Percentiles rank a stretch among this genome's conserved stretches.
phyloP scores from a whole-genome alignment of 2,888 invertebrate species.

The Drosophila prostipennis region DNA sequence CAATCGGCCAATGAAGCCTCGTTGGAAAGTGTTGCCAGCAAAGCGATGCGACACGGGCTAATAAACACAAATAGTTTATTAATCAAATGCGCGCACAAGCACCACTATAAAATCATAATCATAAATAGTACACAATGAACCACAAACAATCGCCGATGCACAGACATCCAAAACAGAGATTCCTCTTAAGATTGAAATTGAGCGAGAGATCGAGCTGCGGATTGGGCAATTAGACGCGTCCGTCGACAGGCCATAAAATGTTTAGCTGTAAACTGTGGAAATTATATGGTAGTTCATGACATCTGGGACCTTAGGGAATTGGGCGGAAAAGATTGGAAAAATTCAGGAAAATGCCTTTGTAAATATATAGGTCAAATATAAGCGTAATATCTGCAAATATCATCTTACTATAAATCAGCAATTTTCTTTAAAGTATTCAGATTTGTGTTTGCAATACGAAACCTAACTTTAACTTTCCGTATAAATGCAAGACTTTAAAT shows the following conservation, averaged over 20 bases:
- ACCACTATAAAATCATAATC: conserved; percentile 43
- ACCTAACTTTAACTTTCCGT: too few relatives aligned
- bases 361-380: too few relatives aligned
- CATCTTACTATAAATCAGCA: too few relatives aligned
- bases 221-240: conserved; percentile 66
- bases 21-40: conserved; percentile 61
- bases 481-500: too few relatives aligned
- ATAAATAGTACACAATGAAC: conserved; percentile 48
- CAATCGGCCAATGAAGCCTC: conserved; percentile 39
- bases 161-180: conserved; percentile 32
- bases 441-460: too few relatives aligned
- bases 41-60: conserved; percentile 56
- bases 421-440: too few relatives aligned
- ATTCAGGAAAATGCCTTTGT: not conserved
- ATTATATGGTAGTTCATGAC: conserved; percentile 51
- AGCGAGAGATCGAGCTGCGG: conserved; percentile 27
- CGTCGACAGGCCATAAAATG: conserved; percentile 57
- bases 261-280: conserved; percentile 53
- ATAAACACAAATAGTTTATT: conserved; percentile 73
- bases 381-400: too few relatives aligned
- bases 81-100: conserved; percentile 57
- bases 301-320: conserved; percentile 32
- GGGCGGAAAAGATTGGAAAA: conserved; percentile 2
- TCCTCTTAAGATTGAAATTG: conserved; percentile 25
- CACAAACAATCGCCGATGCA: conserved; percentile 2